Evolutionary conservation across 2,888 invertebrate genomes (phyloP).

Genomic region (Tipula confusa): DNA sequence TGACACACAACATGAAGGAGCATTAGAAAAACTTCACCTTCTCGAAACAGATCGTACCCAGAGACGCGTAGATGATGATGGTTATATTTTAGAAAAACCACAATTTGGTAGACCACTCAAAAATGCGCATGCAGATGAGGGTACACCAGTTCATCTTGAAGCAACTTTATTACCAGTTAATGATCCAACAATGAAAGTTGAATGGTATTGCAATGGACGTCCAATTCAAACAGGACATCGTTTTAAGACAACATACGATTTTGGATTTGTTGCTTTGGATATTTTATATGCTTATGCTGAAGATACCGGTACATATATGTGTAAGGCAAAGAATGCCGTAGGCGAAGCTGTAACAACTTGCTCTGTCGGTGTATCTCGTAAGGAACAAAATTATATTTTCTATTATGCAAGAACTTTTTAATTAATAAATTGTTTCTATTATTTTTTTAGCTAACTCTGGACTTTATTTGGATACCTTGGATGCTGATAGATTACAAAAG

Average conservation of each 20-base stretch:
- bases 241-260: slow-evolving; percentile 94
- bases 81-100: slow-evolving; percentile 75
- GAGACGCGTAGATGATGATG: slow-evolving; percentile 69
- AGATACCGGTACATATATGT: slow-evolving; percentile 95
- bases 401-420: neutral
- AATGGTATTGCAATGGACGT: slow-evolving; percentile 95
- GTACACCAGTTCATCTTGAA: slow-evolving; percentile 84
- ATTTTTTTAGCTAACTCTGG: slow-evolving; percentile 70
- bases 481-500: slow-evolving; percentile 84
- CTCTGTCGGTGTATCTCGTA: slow-evolving; percentile 80
- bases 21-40: slow-evolving; percentile 85
- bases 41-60: slow-evolving; percentile 81
- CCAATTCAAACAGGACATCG: slow-evolving; percentile 91
- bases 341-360: slow-evolving; percentile 95
- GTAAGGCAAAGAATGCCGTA: slow-evolving; percentile 89
- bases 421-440: neutral
- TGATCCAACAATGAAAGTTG: slow-evolving; percentile 97
- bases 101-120: slow-evolving; percentile 85
- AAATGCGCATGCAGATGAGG: slow-evolving; percentile 81
- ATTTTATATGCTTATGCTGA: slow-evolving; percentile 95
- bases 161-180: slow-evolving; percentile 94
- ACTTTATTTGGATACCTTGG: slow-evolving; percentile 81
- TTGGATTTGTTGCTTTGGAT: slow-evolving; percentile 95
- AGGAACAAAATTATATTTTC: too few species aligned
- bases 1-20: slow-evolving; percentile 90